phyloP scores from a whole-genome alignment of 2,113 vertebrate species.

The Chlamydotis undulata region DNA sequence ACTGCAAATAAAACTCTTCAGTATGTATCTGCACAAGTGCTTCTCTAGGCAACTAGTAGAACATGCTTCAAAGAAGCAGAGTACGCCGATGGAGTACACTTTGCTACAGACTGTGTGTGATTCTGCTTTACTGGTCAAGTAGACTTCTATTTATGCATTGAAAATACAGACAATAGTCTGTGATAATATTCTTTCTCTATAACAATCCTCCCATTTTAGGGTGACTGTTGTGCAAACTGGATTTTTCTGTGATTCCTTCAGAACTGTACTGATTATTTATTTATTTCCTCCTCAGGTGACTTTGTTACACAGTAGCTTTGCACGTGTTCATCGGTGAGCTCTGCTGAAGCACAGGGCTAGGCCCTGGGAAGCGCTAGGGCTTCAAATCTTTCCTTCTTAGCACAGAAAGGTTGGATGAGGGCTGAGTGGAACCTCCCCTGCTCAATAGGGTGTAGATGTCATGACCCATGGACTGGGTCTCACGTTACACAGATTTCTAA shows the following conservation, averaged over 20 bases:
- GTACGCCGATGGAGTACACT: neutral
- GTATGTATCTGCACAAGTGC: neutral
- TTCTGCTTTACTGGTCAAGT: neutral
- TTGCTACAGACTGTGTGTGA: neutral
- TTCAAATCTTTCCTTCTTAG: neutral
- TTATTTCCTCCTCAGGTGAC: neutral
- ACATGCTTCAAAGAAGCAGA: neutral
- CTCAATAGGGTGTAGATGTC: accelerated
- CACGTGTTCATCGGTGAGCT: neutral
- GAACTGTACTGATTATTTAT: neutral
- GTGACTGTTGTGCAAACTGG: neutral
- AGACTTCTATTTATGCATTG: neutral
- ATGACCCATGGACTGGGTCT: neutral
- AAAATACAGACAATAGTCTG: neutral
- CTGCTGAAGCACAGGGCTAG: neutral
- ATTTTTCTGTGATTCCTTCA: neutral
- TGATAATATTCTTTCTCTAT: neutral
- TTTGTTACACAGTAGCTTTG: neutral
- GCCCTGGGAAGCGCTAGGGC: too few species aligned
- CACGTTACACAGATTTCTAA: neutral
- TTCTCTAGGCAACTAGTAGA: neutral
- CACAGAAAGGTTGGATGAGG: neutral
- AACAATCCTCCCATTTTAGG: neutral
- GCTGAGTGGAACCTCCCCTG: neutral
- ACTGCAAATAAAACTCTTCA: neutral